Base-by-base conservation (phyloP, 2,797 vertebrate genomes). In the Eulemur coronatus region DNA sequence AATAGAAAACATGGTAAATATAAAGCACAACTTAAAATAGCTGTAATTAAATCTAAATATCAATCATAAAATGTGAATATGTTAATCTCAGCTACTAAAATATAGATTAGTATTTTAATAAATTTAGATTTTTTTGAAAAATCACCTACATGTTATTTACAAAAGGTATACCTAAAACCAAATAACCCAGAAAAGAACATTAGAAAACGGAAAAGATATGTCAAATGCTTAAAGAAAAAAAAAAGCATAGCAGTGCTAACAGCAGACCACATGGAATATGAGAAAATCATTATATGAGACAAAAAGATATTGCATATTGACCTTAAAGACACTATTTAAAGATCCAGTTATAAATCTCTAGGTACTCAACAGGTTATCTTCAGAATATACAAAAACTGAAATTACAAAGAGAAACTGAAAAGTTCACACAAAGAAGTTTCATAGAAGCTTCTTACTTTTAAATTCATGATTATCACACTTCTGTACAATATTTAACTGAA, bases 401-500 rank as follows among this genome's bases (percentile, higher is more conserved):
- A 80, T 65, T 75, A 84, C 26, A 84, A 70, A 43, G 61, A 81
- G 84, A 69, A 94, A 82, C 43, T 75, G n/a, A 46, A 94, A 91
- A 65, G 38, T 93, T 70, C 43, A 93, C 20, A 82, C 6, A 69
- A 43, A 48, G n/a, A 87, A 46, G 20, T 88, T 91, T 80, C 26
- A 61, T 73, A 93, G 43, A 90, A 65, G 38, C 5, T 12, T 61
- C 15, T 7, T 75, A 75, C 30, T 91, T 93, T 91, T 41, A 48
- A 95, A 92, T 72, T 65, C 8, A 65, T 30, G 72, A 55, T 84
- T 26, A 59, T 22, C 57, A 91, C 5, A 76, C 20, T 65, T 85
- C 81, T n/a, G 18, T 75, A 73, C 2, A 97, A 69, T 75, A 92
- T 55, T 88, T 93, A 95, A 76, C 2, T 57, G 33, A 73, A 94